Percentiles rank a stretch among this genome's conserved stretches.
Evolutionary conservation across 2,888 invertebrate species (phyloP).

Genomic region (Sycophila texana): DNA sequence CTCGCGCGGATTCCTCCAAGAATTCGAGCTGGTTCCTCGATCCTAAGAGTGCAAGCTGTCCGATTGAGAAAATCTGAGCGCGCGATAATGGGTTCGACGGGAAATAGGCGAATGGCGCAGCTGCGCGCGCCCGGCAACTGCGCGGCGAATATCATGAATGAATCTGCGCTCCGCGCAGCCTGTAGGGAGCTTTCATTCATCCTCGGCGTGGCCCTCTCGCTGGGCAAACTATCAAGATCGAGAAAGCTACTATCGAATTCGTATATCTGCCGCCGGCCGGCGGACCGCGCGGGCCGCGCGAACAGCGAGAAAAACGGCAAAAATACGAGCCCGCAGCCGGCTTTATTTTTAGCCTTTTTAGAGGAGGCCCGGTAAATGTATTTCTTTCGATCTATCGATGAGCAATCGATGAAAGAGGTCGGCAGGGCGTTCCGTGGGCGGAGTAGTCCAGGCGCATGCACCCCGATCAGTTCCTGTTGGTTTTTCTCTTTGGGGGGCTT

Average conservation of each 20-base stretch:
- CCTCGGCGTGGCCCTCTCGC: not conserved
- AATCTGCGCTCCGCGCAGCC: conserved; percentile 28
- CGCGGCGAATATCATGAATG: conserved; percentile 50
- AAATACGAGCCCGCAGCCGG: conserved; percentile 46
- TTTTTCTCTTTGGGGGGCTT: conserved; percentile 49
- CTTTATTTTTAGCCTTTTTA: conserved; percentile 15
- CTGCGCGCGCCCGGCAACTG: no score
- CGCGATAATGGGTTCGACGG: no score
- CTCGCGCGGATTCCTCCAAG: no score
- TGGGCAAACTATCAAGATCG: conserved; percentile 39
- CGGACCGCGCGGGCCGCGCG: not conserved
- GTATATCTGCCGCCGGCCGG: conserved; percentile 38
- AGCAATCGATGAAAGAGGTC: conserved; percentile 56
- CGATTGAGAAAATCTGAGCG: not conserved
- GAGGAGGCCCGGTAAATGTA: conserved; percentile 27
- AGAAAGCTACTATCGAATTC: conserved; percentile 51
- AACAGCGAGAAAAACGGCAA: conserved; percentile 40
- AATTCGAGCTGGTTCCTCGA: conserved; percentile 2
- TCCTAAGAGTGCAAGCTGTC: conserved; percentile 13
- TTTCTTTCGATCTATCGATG: conserved; percentile 55
- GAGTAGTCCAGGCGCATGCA: conserved; percentile 40
- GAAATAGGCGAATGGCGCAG: not conserved
- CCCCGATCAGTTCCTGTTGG: conserved; percentile 42
- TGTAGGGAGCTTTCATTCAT: conserved; percentile 47
- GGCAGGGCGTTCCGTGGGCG: conserved; percentile 56